Evolutionary conservation across 2,888 invertebrate genomes (phyloP), one percentile per base, ranked within the genome.

Genomic region (Mamestra brassicae): DNA sequence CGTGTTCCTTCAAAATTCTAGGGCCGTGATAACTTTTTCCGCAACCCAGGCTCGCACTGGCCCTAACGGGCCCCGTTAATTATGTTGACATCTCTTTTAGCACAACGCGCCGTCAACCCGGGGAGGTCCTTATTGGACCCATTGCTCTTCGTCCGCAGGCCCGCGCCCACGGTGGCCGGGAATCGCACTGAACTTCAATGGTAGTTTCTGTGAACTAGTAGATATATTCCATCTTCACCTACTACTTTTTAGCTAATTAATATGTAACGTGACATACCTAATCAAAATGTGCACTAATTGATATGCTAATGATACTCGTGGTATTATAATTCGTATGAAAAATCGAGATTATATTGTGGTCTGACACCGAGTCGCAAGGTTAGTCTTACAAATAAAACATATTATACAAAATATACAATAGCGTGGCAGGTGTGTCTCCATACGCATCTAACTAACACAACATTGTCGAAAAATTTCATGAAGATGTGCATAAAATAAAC

Each of bases 361-460:
- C 13, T 50, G 70, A 36, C 78, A 60, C 26, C 69, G 69, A 54
- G 8, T 1, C n/a, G 5, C 76, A 77, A 77, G 77, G 78, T 61
- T 13, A 65, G n/a, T 38, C 47, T 38, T 54, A 60, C 26, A 70
- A 60, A 47, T 38, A 34, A 26, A 75, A 36, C n/a, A 42, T 36
- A 36, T 36, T 34, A 47, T 58, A 11, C 10, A 7, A 42, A 45
- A 58, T 8, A 17, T 34, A 45, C 6, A 60, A 26, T 58, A 26
- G 4, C 17, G 36, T 13, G 34, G 4, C 11, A 34, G 11, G 13
- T 34, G 26, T 11, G 8, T 34, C 47, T 65, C 15, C 52, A 54
- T 75, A 47, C 10, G 11, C 38, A 67, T 54, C 68, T 8, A 26
- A 54, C 15, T 36, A 71, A 61, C 3, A 26, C 26, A 54, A 42